Conservation (phyloP, 2,888 invertebrate genomes). For the Apodemia mormo region DNA sequence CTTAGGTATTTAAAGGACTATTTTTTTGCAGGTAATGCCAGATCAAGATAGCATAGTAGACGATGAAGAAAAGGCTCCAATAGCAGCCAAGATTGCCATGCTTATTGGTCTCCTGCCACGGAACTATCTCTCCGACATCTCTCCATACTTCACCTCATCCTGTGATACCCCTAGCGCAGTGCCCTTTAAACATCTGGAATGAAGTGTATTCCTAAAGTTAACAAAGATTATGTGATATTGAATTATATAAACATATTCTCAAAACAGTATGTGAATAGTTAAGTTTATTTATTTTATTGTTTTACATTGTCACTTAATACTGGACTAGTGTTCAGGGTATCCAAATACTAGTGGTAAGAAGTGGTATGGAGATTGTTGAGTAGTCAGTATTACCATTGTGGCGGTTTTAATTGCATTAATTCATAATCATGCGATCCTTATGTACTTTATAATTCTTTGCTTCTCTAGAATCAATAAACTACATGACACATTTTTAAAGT, state of each 20-base stretch:
- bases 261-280: constrained; percentile 15
- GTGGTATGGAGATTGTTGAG: neutral
- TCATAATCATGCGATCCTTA: neutral
- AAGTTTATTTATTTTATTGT: constrained; percentile 17
- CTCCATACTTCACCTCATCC: constrained; percentile 3
- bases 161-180: neutral
- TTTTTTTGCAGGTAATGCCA: constrained; percentile 86
- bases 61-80: constrained; percentile 74
- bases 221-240: constrained; percentile 15
- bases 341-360: constrained; percentile 6
- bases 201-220: neutral
- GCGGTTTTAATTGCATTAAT: neutral
- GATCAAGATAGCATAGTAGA: constrained; percentile 84
- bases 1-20: too few relatives aligned
- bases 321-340: neutral
- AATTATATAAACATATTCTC: constrained; percentile 6
- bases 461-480: neutral
- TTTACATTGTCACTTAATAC: neutral
- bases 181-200: constrained; percentile 9
- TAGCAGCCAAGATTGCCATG: constrained; percentile 81
- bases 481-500: neutral
- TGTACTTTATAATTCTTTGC: neutral
- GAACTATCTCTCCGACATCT: constrained; percentile 61
- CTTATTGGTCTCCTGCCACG: constrained; percentile 78
- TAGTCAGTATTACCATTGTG: neutral